phyloP scores from a whole-genome alignment of 2,113 vertebrate genomes.

The Sterna hirundo region DNA sequence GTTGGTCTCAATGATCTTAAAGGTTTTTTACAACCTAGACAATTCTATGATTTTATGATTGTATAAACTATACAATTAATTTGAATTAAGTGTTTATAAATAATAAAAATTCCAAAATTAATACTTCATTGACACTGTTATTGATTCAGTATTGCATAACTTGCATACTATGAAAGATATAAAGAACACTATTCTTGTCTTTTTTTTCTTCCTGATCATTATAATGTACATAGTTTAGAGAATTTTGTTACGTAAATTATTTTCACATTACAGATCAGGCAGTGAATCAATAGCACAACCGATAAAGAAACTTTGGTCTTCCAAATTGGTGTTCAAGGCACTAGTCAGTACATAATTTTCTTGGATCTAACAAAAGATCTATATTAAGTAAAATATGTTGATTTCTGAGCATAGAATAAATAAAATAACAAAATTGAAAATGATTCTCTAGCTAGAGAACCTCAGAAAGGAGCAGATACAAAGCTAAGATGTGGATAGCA shows the following conservation, averaged over 20 bases:
- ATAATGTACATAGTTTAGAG: neutral
- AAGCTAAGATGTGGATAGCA: neutral
- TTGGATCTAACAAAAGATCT: neutral
- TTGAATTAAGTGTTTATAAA: neutral
- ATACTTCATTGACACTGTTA: neutral
- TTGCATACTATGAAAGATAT: neutral
- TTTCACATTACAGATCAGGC: neutral
- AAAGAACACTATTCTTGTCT: neutral
- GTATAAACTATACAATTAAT: neutral
- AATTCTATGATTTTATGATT: neutral
- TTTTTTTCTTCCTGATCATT: neutral
- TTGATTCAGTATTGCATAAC: neutral
- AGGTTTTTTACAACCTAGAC: neutral
- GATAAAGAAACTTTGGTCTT: neutral
- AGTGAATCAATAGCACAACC: neutral
- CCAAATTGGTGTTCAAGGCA: neutral
- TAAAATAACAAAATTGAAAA: neutral
- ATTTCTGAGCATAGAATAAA: neutral
- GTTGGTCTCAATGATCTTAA: neutral
- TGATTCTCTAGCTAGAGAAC: neutral
- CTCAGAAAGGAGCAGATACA: neutral
- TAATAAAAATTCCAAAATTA: neutral
- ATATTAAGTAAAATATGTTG: neutral
- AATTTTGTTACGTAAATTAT: neutral
- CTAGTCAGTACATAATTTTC: neutral